Base-by-base conservation (phyloP, 1,140 invertebrate species). In the Diorhabda carinulata region DNA sequence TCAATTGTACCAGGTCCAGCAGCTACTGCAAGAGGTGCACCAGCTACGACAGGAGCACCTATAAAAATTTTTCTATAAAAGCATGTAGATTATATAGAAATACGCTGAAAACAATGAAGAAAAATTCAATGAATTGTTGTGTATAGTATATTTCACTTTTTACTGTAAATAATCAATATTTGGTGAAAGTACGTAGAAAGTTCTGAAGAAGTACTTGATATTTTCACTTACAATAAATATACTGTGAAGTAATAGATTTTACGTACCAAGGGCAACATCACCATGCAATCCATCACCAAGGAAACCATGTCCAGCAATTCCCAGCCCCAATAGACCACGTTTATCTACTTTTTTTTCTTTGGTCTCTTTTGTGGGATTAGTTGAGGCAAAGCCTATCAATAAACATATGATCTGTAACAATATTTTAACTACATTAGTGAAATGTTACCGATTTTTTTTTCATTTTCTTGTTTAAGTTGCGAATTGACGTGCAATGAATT, bases 241-340 rank as follows among this genome's bases (percentile, higher is more conserved):
- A 25, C 25, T 25, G 25, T 25, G 25, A 25, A 25, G 25, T 25
- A 25, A 25, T 25, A 25, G 25, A 25, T 25, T 57, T 41, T 62
- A 66, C 7, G 43, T 42, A n/a, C 70, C 70, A n/a, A 65, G 7
- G 8, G 45, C 71, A 4, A 74, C 10, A 52, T 70, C 71, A 9
- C 8, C 57, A 43, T 61, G 60, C 41, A 61, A 10, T 58, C 68
- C 70, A 41, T 58, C 73, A 61, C 67, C 10, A 61, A 67, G 67
- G 52, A 61, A 45, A 10, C 44, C 65, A 43, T 57, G 59, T 52
- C 72, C 72, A 66, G 72, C 73, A 58, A 74, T 70, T 40, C 79
- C 79, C 56, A 79, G 67, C 40, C 76, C 77, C 43, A 75, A 41
- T 6, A 80, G 70, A 41, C 79, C 79, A 59, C 79, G 73, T 70